Evolutionary conservation across 2,797 vertebrate genomes (phyloP).

Genomic region (Varecia variegata): DNA sequence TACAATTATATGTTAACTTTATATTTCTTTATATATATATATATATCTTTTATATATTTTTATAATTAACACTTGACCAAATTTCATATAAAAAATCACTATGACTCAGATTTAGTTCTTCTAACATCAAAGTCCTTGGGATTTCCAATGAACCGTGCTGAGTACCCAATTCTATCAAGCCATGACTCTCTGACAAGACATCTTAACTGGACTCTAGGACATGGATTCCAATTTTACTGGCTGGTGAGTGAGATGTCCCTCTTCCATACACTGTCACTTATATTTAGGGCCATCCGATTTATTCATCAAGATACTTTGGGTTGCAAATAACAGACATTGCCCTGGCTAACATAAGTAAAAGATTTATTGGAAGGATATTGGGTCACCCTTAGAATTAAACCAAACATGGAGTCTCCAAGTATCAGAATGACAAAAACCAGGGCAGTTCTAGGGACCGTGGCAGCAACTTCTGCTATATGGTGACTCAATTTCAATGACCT

Average conservation of each 20-base stretch:
- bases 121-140: neutral
- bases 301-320: neutral
- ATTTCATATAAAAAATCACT: neutral
- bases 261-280: neutral
- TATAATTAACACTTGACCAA: conserved; percentile 3
- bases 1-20: neutral
- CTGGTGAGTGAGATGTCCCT: neutral
- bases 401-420: neutral
- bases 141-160: neutral
- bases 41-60: neutral
- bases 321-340: neutral
- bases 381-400: conserved; percentile 10
- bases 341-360: neutral
- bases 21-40: neutral
- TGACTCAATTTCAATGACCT: neutral
- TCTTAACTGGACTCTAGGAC: neutral
- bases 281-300: neutral
- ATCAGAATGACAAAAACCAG: neutral
- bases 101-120: neutral
- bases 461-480: neutral
- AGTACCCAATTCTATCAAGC: neutral
- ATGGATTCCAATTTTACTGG: neutral
- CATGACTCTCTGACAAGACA: neutral
- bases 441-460: neutral
- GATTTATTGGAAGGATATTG: neutral